Percentiles rank a stretch among this genome's conserved stretches.
Conservation (phyloP, 2,797 vertebrate species). For the Chaetophractus vellerosus region DNA sequence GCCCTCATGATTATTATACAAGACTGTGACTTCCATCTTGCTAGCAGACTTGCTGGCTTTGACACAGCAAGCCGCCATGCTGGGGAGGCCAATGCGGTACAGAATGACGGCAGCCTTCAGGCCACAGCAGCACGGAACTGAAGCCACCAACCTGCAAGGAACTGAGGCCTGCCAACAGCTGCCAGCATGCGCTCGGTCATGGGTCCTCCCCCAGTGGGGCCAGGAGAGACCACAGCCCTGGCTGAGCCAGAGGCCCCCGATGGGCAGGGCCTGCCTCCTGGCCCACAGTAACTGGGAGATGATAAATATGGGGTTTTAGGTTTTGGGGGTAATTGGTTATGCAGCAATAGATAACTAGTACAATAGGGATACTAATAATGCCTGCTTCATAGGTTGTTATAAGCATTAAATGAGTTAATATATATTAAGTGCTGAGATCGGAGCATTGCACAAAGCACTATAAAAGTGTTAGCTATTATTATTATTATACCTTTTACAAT, state of each 20-base stretch:
- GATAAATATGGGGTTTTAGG: background rate
- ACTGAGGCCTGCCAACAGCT: background rate
- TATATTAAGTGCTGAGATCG: background rate
- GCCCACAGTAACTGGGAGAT: background rate
- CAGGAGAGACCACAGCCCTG: background rate
- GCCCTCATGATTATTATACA: background rate
- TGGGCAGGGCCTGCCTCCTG: background rate
- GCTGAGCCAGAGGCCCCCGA: background rate
- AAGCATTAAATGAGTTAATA: background rate
- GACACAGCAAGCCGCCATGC: background rate
- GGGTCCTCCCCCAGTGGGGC: background rate
- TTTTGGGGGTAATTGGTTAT: background rate
- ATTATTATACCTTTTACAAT: background rate
- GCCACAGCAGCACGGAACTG: background rate
- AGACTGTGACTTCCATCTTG: background rate
- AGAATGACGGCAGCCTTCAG: background rate
- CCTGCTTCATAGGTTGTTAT: background rate
- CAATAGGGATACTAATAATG: background rate
- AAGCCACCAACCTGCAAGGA: background rate
- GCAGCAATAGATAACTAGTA: background rate
- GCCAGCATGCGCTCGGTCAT: background rate
- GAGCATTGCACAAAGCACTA: background rate
- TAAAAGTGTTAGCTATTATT: constrained; percentile 3
- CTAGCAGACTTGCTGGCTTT: background rate
- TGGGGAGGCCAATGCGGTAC: background rate